Evolutionary conservation across 2,113 vertebrate genomes (phyloP).

Genomic region (Apteryx owenii): DNA sequence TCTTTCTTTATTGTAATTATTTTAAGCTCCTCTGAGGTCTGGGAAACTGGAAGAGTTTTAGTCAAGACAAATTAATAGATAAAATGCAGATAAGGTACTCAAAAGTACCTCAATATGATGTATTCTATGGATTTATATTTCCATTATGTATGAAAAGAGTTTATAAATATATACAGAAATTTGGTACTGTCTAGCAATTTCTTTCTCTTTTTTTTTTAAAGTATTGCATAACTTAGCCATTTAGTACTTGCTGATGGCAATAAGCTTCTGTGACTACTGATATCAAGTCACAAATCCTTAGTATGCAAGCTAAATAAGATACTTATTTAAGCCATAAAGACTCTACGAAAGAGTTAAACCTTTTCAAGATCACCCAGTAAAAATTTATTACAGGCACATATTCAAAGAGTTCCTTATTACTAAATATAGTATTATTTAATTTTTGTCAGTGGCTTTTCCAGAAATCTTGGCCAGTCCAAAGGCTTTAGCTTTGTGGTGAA

Average conservation of each 20-base stretch:
- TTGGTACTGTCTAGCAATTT: background rate
- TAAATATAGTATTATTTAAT: background rate
- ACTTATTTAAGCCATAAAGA: background rate
- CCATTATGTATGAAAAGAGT: background rate
- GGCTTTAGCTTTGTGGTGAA: background rate
- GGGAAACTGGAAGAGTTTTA: background rate
- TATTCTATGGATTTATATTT: background rate
- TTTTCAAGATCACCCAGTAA: background rate
- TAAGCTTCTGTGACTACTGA: background rate
- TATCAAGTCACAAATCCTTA: background rate
- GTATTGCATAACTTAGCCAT: background rate
- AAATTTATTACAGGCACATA: background rate
- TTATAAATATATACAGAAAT: background rate
- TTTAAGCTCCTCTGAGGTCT: background rate
- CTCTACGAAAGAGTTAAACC: background rate
- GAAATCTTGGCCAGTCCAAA: background rate
- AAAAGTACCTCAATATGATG: background rate
- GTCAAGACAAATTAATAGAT: background rate
- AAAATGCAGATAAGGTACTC: background rate
- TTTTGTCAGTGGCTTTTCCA: background rate
- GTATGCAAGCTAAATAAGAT: background rate
- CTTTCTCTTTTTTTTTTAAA: background rate
- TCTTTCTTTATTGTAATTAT: slow-evolving; percentile 10
- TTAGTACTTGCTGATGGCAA: background rate
- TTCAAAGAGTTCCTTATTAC: background rate